phyloP scores from a whole-genome alignment of 2,113 vertebrate genomes.

The Puffinus mauretanicus region DNA sequence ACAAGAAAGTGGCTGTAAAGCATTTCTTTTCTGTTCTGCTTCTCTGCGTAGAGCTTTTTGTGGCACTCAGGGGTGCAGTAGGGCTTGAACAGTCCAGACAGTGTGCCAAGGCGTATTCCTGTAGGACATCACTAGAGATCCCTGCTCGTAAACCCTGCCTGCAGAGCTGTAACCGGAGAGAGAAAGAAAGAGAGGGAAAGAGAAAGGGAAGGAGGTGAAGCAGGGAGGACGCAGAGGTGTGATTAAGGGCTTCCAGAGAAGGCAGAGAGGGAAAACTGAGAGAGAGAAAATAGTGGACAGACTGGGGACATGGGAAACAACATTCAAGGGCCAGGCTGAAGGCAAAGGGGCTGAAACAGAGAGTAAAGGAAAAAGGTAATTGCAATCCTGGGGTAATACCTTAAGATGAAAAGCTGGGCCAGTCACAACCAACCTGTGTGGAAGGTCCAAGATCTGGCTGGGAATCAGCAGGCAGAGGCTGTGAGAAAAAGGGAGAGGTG shows the following conservation, averaged over 20 bases:
- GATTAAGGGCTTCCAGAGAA: slow-evolving; percentile 1
- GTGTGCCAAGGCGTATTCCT: slow-evolving; percentile 31
- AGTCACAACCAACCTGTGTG: not conserved
- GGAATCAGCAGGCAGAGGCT: not conserved
- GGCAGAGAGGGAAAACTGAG: not conserved
- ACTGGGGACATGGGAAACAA: not conserved
- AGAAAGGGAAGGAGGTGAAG: not conserved
- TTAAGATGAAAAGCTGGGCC: not conserved
- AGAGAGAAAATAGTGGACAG: not conserved
- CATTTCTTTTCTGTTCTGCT: slow-evolving; percentile 31
- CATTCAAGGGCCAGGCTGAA: not conserved
- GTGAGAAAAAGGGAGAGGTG: not conserved
- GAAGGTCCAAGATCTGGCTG: not conserved
- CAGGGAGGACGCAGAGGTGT: not conserved
- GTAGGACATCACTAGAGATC: slow-evolving; percentile 3
- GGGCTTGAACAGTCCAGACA: slow-evolving; percentile 56
- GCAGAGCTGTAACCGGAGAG: not conserved
- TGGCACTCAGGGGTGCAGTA: slow-evolving; percentile 37
- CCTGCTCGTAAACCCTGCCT: slow-evolving; percentile 17
- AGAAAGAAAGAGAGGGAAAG: not conserved
- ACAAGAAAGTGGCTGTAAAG: slow-evolving; percentile 33
- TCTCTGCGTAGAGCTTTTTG: slow-evolving; percentile 20
- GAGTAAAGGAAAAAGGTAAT: not conserved
- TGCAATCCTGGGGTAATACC: not conserved
- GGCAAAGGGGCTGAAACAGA: not conserved